Base-by-base conservation (phyloP, 2,797 vertebrate genomes). In the Pachyuromys duprasi region DNA sequence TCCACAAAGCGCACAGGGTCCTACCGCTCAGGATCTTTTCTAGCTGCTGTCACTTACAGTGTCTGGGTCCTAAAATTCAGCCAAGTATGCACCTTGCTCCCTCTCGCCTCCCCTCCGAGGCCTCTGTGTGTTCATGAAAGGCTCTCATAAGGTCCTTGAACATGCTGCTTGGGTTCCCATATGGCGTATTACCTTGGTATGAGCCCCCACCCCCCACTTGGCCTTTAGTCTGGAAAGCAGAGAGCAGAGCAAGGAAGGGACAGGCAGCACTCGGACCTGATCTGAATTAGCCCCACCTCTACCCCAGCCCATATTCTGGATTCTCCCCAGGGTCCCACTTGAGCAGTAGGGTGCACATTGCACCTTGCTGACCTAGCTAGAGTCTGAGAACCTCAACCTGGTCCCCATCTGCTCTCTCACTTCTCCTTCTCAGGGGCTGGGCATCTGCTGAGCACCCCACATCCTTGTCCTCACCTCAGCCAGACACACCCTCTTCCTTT, bases 391-490 rank as follows among this genome's bases (percentile, higher is more conserved):
- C n/a, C 18, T 8, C 57, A 81, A 31, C 67, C 80, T 90, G 89
- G 60, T 49, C 17, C 83, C 81, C 39, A 74, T 80, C 86, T 82
- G 74, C 70, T 33, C 28, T 95, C 81, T 97, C 96, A 94, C 97
- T 97, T 97, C 97, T 81, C 70, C 83, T 97, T 97, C 91, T 96
- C 45, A 12, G 94, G 76, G 95, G 91, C 63, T 72, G 8, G 88
- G 74, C 92, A 90, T 91, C 95, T 90, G 95, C 42, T 28, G 36
- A 18, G 28, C 9, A 42, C 72, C 45, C 94, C 62, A 84, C 76
- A 8, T 86, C 86, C 90, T 93, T 65, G 15, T 57, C 42, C 62
- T 76, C 72, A 55, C 92, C 74, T 74, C 42, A 62, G 72, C 28
- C n/a, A 18, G 60, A 15, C 95, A 96, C 95, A 87, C 95, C 96